Evolutionary conservation across 2,888 invertebrate genomes (phyloP), one percentile per base, ranked within the genome.

Genomic region (Limnephilus auricula): DNA sequence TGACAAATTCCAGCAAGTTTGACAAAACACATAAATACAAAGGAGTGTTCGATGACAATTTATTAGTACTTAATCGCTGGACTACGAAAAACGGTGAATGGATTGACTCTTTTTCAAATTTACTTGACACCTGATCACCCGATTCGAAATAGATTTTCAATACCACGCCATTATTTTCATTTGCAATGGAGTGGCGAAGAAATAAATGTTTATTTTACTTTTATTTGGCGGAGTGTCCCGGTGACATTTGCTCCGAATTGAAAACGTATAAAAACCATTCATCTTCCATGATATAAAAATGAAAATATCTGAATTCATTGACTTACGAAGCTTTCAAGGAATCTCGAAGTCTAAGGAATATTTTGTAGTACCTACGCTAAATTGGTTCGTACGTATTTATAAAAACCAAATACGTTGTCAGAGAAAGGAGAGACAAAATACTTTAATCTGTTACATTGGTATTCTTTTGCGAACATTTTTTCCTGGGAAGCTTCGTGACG

Each of bases 271-370:
- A 80, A 80, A 80, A 80, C 31, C 18, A 80, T 80, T 31, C 80
- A 4, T 80, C 80, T 80, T 80, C 32, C 80, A 32, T 15, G 31
- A 30, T 2, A 31, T 80, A 32, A 13, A 45, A 40, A 45, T 45
- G 80, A 85, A 85, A 25, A 30, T 85, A n/a, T 85, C 30, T 40
- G n/a, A 40, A 85, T n/a, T 40, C 84, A 45, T 45, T 85, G 30
- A 0, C 40, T 45, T 40, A 13, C 25, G 84, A 40, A 85, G 84
- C 84, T n/a, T 40, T 30, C 45, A 15, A 30, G 5, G 30, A 85
- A 40, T 40, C 34, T 40, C 34, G 13, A 2, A 85, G 30, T 85
- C 37, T 85, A n/a, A n/a, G 37, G n/a, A 45, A 85, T 25, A 65
- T 65, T 32, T 80, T 80, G 32, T 31, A 25, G 80, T 80, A 12